Conservation (phyloP, 2,888 invertebrate genomes). For the Agapetus fuscipes region DNA sequence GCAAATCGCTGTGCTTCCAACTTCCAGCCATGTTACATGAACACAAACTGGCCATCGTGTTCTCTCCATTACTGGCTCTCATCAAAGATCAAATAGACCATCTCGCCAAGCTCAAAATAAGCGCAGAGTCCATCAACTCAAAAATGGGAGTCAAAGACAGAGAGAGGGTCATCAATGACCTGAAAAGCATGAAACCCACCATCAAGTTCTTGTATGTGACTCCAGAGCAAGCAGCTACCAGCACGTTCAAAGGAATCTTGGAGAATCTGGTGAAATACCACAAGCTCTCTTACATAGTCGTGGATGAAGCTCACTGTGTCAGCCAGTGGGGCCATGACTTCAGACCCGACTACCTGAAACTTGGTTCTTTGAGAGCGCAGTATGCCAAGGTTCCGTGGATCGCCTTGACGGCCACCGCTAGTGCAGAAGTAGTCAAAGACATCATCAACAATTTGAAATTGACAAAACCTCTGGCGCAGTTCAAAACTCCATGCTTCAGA, state of each 20-base stretch:
- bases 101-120: conserved; percentile 63
- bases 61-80: conserved; percentile 91
- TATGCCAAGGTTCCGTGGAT: conserved; percentile 72
- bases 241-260: conserved; percentile 59
- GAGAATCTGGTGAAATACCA: conserved; percentile 61
- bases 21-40: conserved; percentile 80
- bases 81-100: conserved; percentile 96
- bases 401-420: conserved; percentile 94
- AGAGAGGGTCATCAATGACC: conserved; percentile 65
- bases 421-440: conserved; percentile 68
- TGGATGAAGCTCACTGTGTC: conserved; percentile 98
- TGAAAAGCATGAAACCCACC: conserved; percentile 61
- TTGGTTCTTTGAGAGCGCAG: conserved; percentile 57
- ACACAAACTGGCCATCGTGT: conserved; percentile 79
- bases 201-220: conserved; percentile 89
- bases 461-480: conserved; percentile 57
- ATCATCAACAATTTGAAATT: conserved; percentile 65
- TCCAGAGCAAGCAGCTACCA: conserved; percentile 89
- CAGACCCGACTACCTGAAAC: conserved; percentile 85
- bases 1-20: conserved; percentile 96
- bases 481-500: conserved; percentile 83
- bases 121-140: conserved; percentile 86
- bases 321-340: conserved; percentile 99
- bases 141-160: conserved; percentile 73
- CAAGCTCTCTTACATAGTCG: conserved; percentile 80